Percentiles rank a stretch among this genome's conserved stretches.
These are phyloP conservation scores for Pedionomus torquatus DNA, from an alignment of 2,113 vertebrate genomes.

Conservation along the genomic window DNA sequence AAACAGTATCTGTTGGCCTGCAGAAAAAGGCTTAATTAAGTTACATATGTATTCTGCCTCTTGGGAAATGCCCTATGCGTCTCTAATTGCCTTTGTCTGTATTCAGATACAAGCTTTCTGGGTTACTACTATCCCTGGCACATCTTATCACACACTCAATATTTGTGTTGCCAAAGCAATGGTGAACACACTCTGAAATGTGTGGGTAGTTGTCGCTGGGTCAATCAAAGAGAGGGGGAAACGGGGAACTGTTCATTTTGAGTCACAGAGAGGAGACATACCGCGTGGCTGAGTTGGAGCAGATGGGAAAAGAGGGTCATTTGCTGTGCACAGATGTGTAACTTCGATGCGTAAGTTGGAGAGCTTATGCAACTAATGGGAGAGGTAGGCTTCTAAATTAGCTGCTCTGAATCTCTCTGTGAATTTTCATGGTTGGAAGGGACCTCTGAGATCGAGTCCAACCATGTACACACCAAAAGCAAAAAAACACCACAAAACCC, in stretches of 20 bases:
- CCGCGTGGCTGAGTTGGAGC: neutral
- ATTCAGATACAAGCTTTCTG: neutral
- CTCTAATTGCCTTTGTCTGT: neutral
- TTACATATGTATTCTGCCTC: neutral
- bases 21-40: constrained; percentile 26
- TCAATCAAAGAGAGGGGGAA: neutral
- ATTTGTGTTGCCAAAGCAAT: neutral
- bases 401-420: neutral
- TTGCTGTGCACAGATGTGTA: neutral
- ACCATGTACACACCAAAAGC: too few species aligned
- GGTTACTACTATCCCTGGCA: neutral
- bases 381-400: neutral
- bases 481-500: too few species aligned
- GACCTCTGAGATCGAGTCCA: too few species aligned
- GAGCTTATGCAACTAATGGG: neutral
- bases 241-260: neutral
- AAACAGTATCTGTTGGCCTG: neutral
- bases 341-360: neutral
- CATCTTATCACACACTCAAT: neutral
- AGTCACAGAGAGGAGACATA: neutral
- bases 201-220: neutral
- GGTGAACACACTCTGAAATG: neutral
- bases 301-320: neutral
- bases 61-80: neutral
- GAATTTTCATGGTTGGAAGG: too few species aligned